Percentiles rank a stretch among this genome's conserved stretches.
phyloP scores from a whole-genome alignment of 1,140 invertebrate genomes.

The Hetaerina americana region DNA sequence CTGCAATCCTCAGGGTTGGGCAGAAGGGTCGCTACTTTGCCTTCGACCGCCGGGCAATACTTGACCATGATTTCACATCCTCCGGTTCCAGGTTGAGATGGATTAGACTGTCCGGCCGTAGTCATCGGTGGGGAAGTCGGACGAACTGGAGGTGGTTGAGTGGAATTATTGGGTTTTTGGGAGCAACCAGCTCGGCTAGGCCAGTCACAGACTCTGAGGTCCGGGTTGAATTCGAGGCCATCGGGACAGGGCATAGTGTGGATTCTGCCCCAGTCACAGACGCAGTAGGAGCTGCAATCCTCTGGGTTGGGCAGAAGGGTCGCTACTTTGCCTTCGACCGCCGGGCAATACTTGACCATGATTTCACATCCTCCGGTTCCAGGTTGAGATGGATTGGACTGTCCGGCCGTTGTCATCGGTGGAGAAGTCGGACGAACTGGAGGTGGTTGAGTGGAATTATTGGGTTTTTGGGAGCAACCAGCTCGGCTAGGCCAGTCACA shows the following conservation, averaged over 20 bases:
- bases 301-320: constrained; percentile 13
- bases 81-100: neutral
- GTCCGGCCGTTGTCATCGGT: no score
- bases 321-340: neutral
- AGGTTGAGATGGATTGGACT: no score
- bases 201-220: constrained; percentile 18
- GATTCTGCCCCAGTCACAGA: constrained; percentile 15
- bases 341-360: no score
- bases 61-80: neutral
- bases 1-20: constrained; percentile 20
- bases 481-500: constrained; percentile 18
- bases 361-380: no score
- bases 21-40: neutral
- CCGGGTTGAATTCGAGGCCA: constrained; percentile 15
- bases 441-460: no score
- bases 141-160: neutral
- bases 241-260: constrained; percentile 9
- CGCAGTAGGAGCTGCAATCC: constrained; percentile 16
- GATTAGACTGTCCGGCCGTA: no score
- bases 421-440: neutral
- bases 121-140: no score
- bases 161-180: no score
- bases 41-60: neutral
- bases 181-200: constrained; percentile 22
- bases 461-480: neutral